These are phyloP conservation scores for Echinarachnius parma DNA, from an alignment of 53 echinoderm and acorn worm genomes.

Conservation along the genomic window DNA sequence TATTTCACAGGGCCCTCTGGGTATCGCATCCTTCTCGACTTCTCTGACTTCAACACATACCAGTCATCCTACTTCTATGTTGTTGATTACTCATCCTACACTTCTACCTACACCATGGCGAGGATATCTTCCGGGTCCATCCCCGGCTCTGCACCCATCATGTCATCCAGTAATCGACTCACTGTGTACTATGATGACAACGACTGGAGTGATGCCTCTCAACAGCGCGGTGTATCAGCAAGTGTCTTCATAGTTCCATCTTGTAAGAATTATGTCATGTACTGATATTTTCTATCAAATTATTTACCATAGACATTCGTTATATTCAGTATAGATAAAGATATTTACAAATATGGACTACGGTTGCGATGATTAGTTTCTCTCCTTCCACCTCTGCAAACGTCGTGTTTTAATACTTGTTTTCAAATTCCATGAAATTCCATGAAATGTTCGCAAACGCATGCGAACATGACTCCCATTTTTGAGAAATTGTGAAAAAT, in stretches of 20 bases:
- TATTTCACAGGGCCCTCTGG: constrained; percentile 24
- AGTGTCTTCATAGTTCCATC: background rate
- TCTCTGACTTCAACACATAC: constrained; percentile 8
- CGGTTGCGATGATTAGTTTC: too few species aligned
- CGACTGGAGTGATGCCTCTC: constrained; percentile 10
- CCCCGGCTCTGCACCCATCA: background rate
- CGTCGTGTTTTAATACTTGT: too few species aligned
- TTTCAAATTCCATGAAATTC: too few species aligned
- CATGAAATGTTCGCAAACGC: too few species aligned
- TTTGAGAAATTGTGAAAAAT: too few species aligned
- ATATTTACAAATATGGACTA: too few species aligned
- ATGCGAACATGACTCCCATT: background rate
- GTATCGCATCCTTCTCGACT: background rate
- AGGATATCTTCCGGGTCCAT: background rate
- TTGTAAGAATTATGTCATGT: constrained; percentile 5
- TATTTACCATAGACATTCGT: too few species aligned
- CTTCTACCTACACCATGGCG: background rate
- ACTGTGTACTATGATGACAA: background rate
- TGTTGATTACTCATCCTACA: background rate
- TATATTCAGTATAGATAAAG: too few species aligned
- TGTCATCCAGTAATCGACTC: constrained; percentile 8
- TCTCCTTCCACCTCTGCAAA: too few species aligned
- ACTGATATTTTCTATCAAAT: too few species aligned
- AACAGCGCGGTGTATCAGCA: constrained; percentile 1
- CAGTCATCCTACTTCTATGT: background rate